phyloP scores from a whole-genome alignment of 2,113 vertebrate species.

The Podocnemis expansa region DNA sequence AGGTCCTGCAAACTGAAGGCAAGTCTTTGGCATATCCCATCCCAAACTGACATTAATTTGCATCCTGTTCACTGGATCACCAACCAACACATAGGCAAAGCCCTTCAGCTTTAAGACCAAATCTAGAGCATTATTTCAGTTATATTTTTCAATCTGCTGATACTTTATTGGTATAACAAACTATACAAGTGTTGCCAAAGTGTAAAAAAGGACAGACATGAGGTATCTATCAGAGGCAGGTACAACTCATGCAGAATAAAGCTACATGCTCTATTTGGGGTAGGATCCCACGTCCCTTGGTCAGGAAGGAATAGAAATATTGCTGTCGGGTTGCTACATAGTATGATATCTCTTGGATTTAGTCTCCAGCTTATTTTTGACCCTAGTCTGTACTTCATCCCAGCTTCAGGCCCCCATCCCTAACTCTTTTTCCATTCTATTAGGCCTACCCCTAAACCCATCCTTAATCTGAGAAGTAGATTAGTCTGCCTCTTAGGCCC shows the following conservation, averaged over 20 bases:
- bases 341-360: not conserved
- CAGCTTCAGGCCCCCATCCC: not conserved
- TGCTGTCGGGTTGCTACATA: not conserved
- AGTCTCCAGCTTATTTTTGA: not conserved
- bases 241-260: not conserved
- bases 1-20: not conserved
- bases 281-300: not conserved
- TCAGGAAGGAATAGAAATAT: too few relatives aligned
- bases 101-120: rapidly evolving
- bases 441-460: not conserved
- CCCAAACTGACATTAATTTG: not conserved
- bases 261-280: not conserved
- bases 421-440: not conserved
- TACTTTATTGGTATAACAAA: not conserved
- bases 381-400: not conserved
- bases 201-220: not conserved
- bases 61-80: not conserved
- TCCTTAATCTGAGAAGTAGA: not conserved
- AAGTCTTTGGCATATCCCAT: not conserved
- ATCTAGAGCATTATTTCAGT: rapidly evolving
- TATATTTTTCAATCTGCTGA: not conserved
- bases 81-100: not conserved
- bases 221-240: not conserved
- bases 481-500: not conserved
- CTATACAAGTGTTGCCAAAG: not conserved